These are phyloP conservation scores for Apis florea DNA, from an alignment of 1,140 invertebrate genomes.

Conservation along the genomic window DNA sequence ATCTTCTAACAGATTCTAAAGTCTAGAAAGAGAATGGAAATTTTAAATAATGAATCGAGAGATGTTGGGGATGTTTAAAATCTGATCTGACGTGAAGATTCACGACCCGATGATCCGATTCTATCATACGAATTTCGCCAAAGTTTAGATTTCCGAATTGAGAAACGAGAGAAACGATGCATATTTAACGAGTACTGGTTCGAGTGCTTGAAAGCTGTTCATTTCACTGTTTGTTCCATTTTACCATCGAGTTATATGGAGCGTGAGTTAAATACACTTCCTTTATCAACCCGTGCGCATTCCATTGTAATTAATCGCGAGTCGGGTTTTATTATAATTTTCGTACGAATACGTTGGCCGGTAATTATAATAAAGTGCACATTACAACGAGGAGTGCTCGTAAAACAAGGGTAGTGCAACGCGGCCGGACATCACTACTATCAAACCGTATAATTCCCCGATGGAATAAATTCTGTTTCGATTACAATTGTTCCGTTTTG, in stretches of 20 bases:
- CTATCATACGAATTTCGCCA: no score
- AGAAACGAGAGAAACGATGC: no score
- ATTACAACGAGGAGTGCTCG: background rate
- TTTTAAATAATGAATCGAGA: no score
- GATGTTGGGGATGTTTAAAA: no score
- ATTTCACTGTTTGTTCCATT: background rate
- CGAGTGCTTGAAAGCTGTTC: no score
- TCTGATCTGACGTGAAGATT: no score
- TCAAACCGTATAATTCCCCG: conserved; percentile 24
- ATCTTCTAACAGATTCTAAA: no score
- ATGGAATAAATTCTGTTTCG: conserved; percentile 41
- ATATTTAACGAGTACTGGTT: no score
- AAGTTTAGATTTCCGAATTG: no score
- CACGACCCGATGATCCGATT: no score
- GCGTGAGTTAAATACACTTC: background rate
- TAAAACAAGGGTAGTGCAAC: conserved; percentile 19
- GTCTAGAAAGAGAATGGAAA: no score
- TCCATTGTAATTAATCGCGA: background rate
- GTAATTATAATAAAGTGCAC: conserved; percentile 24
- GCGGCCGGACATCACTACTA: background rate
- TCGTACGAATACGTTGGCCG: background rate
- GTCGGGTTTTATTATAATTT: background rate
- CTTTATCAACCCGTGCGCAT: background rate
- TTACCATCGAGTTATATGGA: background rate
- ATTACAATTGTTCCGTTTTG: conserved; percentile 36